Evolutionary conservation across 2,888 invertebrate species (phyloP), one percentile per base, ranked within the genome.

Genomic region (Melolontha melolontha): DNA sequence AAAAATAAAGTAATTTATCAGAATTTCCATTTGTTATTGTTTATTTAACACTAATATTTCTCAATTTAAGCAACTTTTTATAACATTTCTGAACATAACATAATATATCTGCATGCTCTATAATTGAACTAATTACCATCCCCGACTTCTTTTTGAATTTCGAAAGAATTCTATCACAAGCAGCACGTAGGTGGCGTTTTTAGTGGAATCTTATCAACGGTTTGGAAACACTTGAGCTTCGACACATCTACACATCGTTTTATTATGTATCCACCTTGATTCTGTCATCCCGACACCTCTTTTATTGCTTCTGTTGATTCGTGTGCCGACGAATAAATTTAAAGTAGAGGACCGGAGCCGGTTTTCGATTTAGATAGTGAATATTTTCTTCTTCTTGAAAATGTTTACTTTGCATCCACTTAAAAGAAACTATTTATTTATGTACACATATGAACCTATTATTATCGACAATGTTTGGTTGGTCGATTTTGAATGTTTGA

Each of bases 201-300:
- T 42, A 17, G 34, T 55, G 14, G 59, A 59, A 66, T 59, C 67
- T 67, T 67, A 67, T 67, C 67, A 50, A 39, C 41, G 27, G 29
- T 62, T 67, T 27, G 52, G 63, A 42, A 62, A 42, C 67, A 44
- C 62, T 66, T 63, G 67, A 51, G 67, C 67, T 63, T 67, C 67
- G 67, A 67, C 67, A 67, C 67, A 67, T 67, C 63, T 63, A 67
- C 67, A 67, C 51, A 52, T 63, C 68, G 68, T 68, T 68, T 68
- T 68, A 68, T 68, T 68, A 68, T 57, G 68, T 64, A 64, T 63
- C 67, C 67, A 67, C 67, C 67, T 67, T 62, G 67, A 57, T 64
- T 64, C 68, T 68, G 64, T 68, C 68, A 64, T 65, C 68, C 68
- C 41, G 64, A 68, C 68, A 68, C 68, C 68, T 68, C 68, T 68